A percentile compares a stretch with the other conserved stretches of the same genome.
These are phyloP conservation scores for Reticulitermes speratus DNA, from an alignment of 1,140 invertebrate species.

Conservation along the genomic window DNA sequence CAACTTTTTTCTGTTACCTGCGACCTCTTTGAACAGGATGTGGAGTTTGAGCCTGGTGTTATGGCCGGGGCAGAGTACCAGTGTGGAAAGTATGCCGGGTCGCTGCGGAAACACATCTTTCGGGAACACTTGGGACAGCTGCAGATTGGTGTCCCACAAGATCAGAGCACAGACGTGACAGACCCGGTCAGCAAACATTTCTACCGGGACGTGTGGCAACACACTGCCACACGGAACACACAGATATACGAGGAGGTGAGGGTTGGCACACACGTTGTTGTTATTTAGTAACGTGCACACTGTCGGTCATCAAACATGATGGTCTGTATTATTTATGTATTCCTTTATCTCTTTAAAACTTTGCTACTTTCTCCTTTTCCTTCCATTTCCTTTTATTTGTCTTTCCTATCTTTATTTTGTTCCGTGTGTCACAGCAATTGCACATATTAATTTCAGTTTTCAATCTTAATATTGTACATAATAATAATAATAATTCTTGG, in stretches of 20 bases:
- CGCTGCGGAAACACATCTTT: slow-evolving; percentile 81
- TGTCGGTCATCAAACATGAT: too few species aligned
- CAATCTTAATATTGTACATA: too few species aligned
- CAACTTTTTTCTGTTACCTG: too few species aligned
- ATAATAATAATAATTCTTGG: too few species aligned
- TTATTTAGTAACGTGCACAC: too few species aligned
- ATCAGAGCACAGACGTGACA: slow-evolving; percentile 55
- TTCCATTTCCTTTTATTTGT: too few species aligned
- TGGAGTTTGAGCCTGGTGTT: slow-evolving; percentile 71
- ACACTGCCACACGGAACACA: slow-evolving; percentile 76
- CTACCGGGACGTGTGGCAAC: slow-evolving; percentile 78
- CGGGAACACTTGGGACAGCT: slow-evolving; percentile 80
- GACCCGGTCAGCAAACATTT: slow-evolving; percentile 77
- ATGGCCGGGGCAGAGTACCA: slow-evolving; percentile 80
- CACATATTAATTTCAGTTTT: too few species aligned
- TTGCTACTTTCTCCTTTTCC: not conserved
- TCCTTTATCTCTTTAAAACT: slow-evolving; percentile 20
- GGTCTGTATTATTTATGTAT: slow-evolving; percentile 34
- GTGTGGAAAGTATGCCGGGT: slow-evolving; percentile 82
- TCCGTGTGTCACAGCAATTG: too few species aligned
- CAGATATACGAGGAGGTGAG: slow-evolving; percentile 81
- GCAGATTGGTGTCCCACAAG: slow-evolving; percentile 43
- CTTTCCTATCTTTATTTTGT: too few species aligned
- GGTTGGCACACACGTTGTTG: too few species aligned
- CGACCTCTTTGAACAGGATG: slow-evolving; percentile 60